Base-by-base conservation (phyloP, 2,888 invertebrate genomes). In the Drosophila gaucha region DNA sequence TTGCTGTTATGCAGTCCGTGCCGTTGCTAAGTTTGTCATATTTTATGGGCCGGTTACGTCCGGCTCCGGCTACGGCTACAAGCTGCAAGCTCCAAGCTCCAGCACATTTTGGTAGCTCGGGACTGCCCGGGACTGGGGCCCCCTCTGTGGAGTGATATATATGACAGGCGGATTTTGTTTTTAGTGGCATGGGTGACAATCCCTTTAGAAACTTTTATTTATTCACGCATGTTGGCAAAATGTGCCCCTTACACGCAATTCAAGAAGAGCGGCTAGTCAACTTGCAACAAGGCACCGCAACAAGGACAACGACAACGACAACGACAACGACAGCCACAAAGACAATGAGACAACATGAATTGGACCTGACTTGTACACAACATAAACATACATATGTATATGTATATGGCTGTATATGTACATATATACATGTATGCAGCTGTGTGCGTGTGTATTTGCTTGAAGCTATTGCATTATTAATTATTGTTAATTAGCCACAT, bases 181-280 rank as follows among this genome's bases (percentile, higher is more conserved):
- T 82, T 86, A 79, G 67, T 82, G 86, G 86, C 86, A 86, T 86
- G 86, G 80, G 80, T 86, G 80, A 86, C 80, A 82, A 82, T 86
- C 80, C 83, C 80, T 80, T 85, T 80, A 70, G 71, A 79, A 79
- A 72, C 74, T 77, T 77, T 86, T 82, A 82, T 82, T 85, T 82
- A 82, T 86, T 82, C 86, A 86, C 86, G 80, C 80, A 86, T 79
- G 79, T 66, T 64, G 67, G 74, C 86, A 63, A 83, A 82, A 82
- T 80, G 86, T 86, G 83, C 62, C 80, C 60, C 83, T 69, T 74
- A 83, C 86, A 82, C 80, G 80, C 80, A 82, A 80, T 75, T 59
- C 73, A 36, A 58, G 43, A 57, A 57, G 64, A 68, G 57, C 52
- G 58, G 41, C 28, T 80, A 67, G 74, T 67, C 67, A 70, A 78